Conservation (phyloP, 2,797 vertebrate species). For the Rachycentron canadum region DNA sequence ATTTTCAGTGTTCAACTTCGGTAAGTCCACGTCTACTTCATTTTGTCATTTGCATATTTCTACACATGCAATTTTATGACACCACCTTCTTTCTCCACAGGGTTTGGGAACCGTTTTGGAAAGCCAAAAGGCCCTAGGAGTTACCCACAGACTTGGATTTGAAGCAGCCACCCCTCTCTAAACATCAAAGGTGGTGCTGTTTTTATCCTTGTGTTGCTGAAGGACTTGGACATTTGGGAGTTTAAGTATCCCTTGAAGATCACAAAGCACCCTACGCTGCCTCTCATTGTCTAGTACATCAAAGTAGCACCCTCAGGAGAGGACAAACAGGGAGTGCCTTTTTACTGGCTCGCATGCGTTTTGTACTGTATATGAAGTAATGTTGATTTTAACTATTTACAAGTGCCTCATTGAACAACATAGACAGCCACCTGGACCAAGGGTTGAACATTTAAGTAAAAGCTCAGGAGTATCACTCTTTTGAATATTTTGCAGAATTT, state of each 20-base stretch:
- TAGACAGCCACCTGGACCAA: not conserved
- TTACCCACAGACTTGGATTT: slow-evolving; percentile 84
- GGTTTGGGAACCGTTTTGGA: slow-evolving; percentile 83
- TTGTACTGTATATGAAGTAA: not conserved
- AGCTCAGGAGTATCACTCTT: not conserved
- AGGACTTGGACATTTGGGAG: not conserved
- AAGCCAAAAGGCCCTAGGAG: slow-evolving; percentile 87
- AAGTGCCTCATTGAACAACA: slow-evolving; percentile 2
- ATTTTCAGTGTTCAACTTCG: slow-evolving; percentile 37
- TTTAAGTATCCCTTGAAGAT: not conserved
- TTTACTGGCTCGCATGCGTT: not conserved
- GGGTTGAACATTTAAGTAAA: slow-evolving; percentile 24
- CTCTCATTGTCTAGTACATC: slow-evolving; percentile 12
- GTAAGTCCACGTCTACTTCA: not conserved
- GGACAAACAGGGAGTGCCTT: slow-evolving; percentile 33
- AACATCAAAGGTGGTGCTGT: not conserved
- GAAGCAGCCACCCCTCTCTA: not conserved
- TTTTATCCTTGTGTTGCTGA: not conserved
- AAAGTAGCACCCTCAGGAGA: slow-evolving; percentile 26
- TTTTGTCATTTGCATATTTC: not conserved
- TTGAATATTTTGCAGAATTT: not conserved
- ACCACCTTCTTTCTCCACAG: slow-evolving; percentile 53
- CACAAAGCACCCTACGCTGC: not conserved
- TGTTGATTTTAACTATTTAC: slow-evolving; percentile 1
- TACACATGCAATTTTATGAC: not conserved